Base-by-base conservation (phyloP, 2,888 invertebrate species). In the Lasius platythorax region DNA sequence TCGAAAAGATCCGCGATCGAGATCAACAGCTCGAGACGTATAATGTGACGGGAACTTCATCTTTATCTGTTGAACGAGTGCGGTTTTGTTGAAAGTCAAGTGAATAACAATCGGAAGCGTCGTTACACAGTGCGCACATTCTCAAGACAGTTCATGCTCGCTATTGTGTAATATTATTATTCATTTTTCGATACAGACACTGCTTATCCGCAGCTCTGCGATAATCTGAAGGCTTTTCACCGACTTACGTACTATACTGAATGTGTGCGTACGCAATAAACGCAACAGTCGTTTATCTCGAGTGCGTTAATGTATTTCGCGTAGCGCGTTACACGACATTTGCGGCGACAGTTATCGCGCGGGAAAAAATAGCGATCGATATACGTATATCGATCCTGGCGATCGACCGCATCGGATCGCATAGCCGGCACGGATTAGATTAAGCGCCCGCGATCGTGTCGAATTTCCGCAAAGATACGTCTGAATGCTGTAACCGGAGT, bases 181-280 rank as follows among this genome's bases (percentile, higher is more conserved):
- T n/a, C 23, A 23, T 46, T 43, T 30, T 18, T 6, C 56, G 37
- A 73, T 23, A 15, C 28, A 18, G 15, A 33, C 23, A 33, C 6
- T 18, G 23, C 46, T 75, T 75, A 75, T 75, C 75, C 75, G 74
- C n/a, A 9, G 4, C 15, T 63, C 15, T 23, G 46, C 64, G 63
- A 63, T 74, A 74, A 75, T 15, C 40, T 46, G 43, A 75, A 46
- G 75, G 64, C 64, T 75, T 46, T 63, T 46, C 4, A 43, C 30
- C 33, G 74, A 46, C 33, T 30, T 15, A 43, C 63, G 43, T 64
- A 63, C n/a, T 43, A 15, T 63, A 63, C 64, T 64, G 75, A 15
- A 46, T 63, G 30, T 63, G 6, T 63, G 43, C 61, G n/a, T 43
- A 18, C 73, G 73, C 73, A 11, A 74, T 58, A 40, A 40, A 40